phyloP scores from a whole-genome alignment of 37 sponge, comb jelly and placozoan species.

The Mnemiopsis leidyi region DNA sequence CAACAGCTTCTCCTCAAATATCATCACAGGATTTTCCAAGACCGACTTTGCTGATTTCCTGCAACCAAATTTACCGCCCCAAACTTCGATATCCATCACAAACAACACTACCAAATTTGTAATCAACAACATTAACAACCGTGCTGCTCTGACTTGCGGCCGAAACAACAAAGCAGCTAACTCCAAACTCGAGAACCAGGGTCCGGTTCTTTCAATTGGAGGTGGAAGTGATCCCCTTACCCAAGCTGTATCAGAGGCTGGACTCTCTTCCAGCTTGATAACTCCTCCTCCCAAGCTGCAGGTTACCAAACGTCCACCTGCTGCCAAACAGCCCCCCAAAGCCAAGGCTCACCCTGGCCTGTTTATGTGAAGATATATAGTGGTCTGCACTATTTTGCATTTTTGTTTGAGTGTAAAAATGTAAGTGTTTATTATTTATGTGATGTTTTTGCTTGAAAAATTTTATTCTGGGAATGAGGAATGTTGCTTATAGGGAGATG shows the following conservation, averaged over 20 bases:
- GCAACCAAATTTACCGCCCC: not conserved
- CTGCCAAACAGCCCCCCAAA: not conserved
- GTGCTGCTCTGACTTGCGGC: not conserved
- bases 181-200: not conserved
- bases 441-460: too few species aligned
- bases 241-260: not conserved
- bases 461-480: too few species aligned
- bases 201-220: not conserved
- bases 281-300: not conserved
- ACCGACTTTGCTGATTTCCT: not conserved
- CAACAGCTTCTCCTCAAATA: not conserved
- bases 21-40: not conserved
- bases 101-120: not conserved
- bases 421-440: not conserved
- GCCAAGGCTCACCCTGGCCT: not conserved
- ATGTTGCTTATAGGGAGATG: too few species aligned
- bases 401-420: too few species aligned
- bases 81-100: not conserved
- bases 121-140: not conserved
- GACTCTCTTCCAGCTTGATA: too few species aligned
- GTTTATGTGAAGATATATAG: not conserved
- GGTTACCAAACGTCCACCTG: not conserved
- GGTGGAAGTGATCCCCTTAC: not conserved
- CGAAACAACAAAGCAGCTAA: not conserved
- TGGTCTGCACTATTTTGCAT: too few species aligned